Evolutionary conservation across 2,888 invertebrate species (phyloP).

Genomic region (Leucozona laternaria): DNA sequence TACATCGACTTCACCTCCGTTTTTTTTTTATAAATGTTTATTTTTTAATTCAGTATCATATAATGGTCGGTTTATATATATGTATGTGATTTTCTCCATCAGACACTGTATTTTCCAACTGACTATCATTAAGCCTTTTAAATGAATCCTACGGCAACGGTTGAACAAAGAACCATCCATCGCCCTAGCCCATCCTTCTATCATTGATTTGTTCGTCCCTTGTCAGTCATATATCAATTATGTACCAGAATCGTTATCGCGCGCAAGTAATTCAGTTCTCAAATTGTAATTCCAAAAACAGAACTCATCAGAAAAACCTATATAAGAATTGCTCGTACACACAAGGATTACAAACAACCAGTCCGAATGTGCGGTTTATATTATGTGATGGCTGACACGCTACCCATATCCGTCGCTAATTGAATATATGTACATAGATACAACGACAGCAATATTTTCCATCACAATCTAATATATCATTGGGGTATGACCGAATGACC

Average conservation of each 20-base stretch:
- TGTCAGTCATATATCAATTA: conserved; percentile 31
- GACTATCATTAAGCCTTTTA: neutral
- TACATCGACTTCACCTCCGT: neutral
- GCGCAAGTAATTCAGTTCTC: neutral
- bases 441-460: conserved; percentile 36
- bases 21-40: neutral
- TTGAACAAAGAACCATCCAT: neutral
- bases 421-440: conserved; percentile 8
- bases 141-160: neutral
- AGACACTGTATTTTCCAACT: neutral
- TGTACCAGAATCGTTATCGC: conserved; percentile 12
- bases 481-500: conserved; percentile 15
- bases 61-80: neutral
- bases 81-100: neutral
- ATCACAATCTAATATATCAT: conserved; percentile 48
- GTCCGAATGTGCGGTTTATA: neutral
- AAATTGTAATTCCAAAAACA: conserved; percentile 16
- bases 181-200: neutral
- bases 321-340: neutral
- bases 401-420: conserved; percentile 21
- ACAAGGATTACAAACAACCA: conserved; percentile 14
- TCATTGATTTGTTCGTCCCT: conserved; percentile 7
- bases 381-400: neutral
- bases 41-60: neutral
- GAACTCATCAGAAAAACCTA: conserved; percentile 19